These are phyloP conservation scores for Noctilio leporinus DNA, from an alignment of 2,113 vertebrate genomes.

Conservation along the genomic window DNA sequence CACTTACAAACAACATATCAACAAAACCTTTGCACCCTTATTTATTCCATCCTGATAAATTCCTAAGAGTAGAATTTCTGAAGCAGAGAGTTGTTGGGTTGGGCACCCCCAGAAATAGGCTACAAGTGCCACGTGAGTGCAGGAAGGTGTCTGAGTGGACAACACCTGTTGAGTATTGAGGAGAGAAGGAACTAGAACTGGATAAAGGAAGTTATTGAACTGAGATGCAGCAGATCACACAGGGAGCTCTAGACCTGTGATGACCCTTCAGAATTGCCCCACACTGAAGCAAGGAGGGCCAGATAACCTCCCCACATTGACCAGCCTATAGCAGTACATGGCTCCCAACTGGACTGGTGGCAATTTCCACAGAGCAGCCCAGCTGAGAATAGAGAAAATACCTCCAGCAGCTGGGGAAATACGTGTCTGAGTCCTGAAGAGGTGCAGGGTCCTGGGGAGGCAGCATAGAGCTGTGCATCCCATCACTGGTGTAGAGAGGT, in stretches of 20 bases:
- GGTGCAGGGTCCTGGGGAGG: fast-evolving
- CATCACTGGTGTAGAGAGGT: not conserved
- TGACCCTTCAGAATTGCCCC: not conserved
- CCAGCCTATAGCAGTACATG: not conserved
- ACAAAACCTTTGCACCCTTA: not conserved
- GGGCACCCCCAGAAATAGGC: not conserved
- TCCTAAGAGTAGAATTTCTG: not conserved
- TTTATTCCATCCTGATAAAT: not conserved
- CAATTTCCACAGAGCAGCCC: not conserved
- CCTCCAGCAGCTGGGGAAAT: too few relatives aligned
- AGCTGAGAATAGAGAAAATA: not conserved
- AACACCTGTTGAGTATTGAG: not conserved
- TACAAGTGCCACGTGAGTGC: not conserved
- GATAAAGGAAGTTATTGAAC: not conserved
- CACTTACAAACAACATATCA: not conserved
- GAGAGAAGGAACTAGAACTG: not conserved
- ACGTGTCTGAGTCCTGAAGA: not conserved
- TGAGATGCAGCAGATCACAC: not conserved
- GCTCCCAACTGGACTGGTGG: not conserved
- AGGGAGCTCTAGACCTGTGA: not conserved
- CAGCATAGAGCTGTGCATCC: not conserved
- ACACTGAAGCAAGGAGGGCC: not conserved
- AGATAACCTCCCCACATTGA: too few relatives aligned
- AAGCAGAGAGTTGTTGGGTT: not conserved
- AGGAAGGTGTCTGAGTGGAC: not conserved